These are phyloP conservation scores for Rhagologus leucostigma DNA, from an alignment of 2,113 vertebrate genomes.

Conservation along the genomic window DNA sequence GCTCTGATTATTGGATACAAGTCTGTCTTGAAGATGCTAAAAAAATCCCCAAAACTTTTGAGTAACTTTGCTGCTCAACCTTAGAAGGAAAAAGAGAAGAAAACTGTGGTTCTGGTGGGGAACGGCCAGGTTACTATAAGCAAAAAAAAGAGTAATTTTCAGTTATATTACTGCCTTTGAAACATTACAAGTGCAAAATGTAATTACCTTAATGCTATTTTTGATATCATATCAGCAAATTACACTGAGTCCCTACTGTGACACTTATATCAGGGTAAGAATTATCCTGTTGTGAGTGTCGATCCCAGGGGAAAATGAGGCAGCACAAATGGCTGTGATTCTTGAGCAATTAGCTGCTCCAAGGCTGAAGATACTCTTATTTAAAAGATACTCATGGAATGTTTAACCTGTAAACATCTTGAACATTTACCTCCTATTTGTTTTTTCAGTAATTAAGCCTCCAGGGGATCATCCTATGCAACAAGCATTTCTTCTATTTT, in stretches of 20 bases:
- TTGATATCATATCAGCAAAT: slow-evolving; percentile 83
- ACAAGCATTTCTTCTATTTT: slow-evolving; percentile 43
- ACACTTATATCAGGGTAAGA: slow-evolving; percentile 71
- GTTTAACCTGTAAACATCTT: slow-evolving; percentile 71
- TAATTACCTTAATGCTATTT: slow-evolving; percentile 84
- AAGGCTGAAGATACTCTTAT: slow-evolving; percentile 35
- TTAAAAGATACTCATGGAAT: slow-evolving; percentile 55
- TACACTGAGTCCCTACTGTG: slow-evolving; percentile 66
- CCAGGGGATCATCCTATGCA: slow-evolving; percentile 52
- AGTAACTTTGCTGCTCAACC: slow-evolving; percentile 15
- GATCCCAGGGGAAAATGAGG: slow-evolving; percentile 65
- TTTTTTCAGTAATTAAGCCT: slow-evolving; percentile 59
- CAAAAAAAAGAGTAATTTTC: slow-evolving; percentile 44
- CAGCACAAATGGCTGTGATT: slow-evolving; percentile 41
- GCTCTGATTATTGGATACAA: neutral
- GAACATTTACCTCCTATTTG: slow-evolving; percentile 59
- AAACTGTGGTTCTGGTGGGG: neutral
- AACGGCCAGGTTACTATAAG: slow-evolving; percentile 52
- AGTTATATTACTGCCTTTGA: slow-evolving; percentile 60
- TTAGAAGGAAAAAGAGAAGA: slow-evolving; percentile 35
- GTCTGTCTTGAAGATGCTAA: slow-evolving; percentile 22
- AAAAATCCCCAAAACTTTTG: neutral
- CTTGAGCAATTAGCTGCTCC: slow-evolving; percentile 68
- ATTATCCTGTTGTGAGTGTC: slow-evolving; percentile 71
- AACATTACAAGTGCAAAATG: slow-evolving; percentile 72